These are phyloP conservation scores for Chrysomela aeneicollis DNA, from an alignment of 2,888 invertebrate species.

Conservation along the genomic window DNA sequence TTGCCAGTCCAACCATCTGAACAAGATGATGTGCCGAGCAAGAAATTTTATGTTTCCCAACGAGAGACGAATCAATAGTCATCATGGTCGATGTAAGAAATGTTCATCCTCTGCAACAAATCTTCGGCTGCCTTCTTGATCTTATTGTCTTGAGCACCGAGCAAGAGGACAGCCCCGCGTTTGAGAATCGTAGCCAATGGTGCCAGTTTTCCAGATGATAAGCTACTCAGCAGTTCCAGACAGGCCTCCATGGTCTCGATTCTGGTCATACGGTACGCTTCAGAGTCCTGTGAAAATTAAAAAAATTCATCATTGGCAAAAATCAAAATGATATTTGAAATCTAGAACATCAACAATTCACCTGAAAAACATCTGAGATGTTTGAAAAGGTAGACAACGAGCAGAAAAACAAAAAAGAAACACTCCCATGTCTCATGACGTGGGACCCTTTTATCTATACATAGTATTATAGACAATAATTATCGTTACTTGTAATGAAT, in stretches of 20 bases:
- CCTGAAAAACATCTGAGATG: no score
- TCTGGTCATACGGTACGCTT: slow-evolving; percentile 84
- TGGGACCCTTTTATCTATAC: no score
- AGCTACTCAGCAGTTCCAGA: slow-evolving; percentile 71
- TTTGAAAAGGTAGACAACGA: no score
- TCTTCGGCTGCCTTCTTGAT: slow-evolving; percentile 58
- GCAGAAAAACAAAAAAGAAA: no score
- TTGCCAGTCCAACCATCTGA: no score
- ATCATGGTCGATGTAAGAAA: slow-evolving; percentile 58
- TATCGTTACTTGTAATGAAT: no score
- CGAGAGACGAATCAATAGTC: slow-evolving; percentile 45
- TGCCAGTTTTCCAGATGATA: slow-evolving; percentile 57
- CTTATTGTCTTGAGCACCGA: slow-evolving; percentile 59
- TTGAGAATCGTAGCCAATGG: slow-evolving; percentile 58
- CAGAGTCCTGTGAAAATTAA: slow-evolving; percentile 72
- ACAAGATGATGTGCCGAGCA: no score
- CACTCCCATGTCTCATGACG: no score
- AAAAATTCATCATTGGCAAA: no score
- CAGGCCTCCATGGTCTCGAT: slow-evolving; percentile 87
- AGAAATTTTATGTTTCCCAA: neutral
- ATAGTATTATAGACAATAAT: no score
- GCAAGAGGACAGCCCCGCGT: slow-evolving; percentile 58
- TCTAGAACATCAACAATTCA: no score
- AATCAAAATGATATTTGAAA: no score
- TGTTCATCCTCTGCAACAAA: slow-evolving; percentile 59